A percentile compares a stretch with the other conserved stretches of the same genome.
phyloP scores from a whole-genome alignment of 2,888 invertebrate genomes.

The Notodonta dromedarius region DNA sequence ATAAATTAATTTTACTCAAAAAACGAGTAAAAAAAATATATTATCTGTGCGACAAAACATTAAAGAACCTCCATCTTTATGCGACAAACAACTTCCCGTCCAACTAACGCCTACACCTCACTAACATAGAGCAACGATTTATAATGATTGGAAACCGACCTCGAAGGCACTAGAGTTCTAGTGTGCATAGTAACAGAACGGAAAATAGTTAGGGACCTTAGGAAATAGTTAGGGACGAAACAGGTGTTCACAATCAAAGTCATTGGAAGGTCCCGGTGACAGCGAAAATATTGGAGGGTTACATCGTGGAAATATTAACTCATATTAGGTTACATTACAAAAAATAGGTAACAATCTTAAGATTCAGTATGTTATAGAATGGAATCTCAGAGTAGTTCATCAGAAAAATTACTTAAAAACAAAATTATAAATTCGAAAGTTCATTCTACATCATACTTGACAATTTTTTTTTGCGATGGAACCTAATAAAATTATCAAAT shows the following conservation, averaged over 20 bases:
- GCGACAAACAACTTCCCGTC: slow-evolving; percentile 11
- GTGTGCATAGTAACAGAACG: slow-evolving; percentile 50
- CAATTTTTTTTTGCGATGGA: no score
- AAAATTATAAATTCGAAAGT: no score
- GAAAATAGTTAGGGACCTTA: slow-evolving; percentile 27
- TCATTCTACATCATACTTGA: no score
- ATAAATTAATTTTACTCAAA: neutral
- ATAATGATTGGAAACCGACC: slow-evolving; percentile 39
- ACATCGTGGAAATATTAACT: no score
- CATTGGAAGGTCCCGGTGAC: slow-evolving; percentile 34
- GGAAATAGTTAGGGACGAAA: slow-evolving; percentile 31
- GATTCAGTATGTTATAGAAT: no score
- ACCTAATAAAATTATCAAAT: no score
- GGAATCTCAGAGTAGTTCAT: no score
- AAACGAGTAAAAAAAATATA: neutral
- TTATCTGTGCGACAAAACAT: neutral
- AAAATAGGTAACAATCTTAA: no score
- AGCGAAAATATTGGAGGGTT: no score
- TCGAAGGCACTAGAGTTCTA: slow-evolving; percentile 80
- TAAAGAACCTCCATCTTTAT: neutral
- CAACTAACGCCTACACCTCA: slow-evolving; percentile 61
- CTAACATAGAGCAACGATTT: slow-evolving; percentile 74
- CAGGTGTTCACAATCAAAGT: slow-evolving; percentile 40
- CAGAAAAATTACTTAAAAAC: no score
- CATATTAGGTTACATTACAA: no score